A percentile compares a stretch with the other conserved stretches of the same genome.
These are phyloP conservation scores for Laodelphax striatellus DNA, from an alignment of 1,140 invertebrate genomes.

Conservation along the genomic window DNA sequence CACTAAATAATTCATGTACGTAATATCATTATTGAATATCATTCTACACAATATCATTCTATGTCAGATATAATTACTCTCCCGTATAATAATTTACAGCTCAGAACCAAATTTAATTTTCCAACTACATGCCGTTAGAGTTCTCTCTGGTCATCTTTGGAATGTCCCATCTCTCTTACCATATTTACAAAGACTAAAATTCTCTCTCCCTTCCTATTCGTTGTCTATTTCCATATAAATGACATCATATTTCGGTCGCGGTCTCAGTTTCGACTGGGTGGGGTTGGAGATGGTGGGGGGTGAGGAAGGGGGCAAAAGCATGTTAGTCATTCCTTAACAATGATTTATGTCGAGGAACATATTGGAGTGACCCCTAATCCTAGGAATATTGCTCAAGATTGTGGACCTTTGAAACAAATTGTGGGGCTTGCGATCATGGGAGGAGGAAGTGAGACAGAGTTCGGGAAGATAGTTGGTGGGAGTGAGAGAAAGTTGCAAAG, in stretches of 20 bases:
- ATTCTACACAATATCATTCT: too few relatives aligned
- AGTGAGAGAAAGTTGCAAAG: background rate
- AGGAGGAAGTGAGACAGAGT: background rate
- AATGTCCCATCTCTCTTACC: conserved; percentile 15
- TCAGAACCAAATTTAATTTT: too few relatives aligned
- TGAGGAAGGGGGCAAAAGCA: background rate
- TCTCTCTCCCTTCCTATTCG: background rate
- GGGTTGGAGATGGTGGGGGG: background rate
- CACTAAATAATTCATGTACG: too few relatives aligned
- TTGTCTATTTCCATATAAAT: conserved; percentile 20
- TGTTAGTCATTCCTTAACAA: conserved; percentile 1
- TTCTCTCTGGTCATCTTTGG: background rate
- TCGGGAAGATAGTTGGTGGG: background rate
- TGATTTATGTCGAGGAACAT: conserved; percentile 2
- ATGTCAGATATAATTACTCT: too few relatives aligned
- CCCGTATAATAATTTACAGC: too few relatives aligned
- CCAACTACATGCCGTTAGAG: too few relatives aligned
- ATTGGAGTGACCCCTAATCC: conserved; percentile 1
- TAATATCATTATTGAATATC: too few relatives aligned
- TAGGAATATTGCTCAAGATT: conserved; percentile 2
- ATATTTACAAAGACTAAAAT: conserved; percentile 18
- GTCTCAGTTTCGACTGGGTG: conserved; percentile 6
- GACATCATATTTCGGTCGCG: conserved; percentile 17
- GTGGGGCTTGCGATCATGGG: background rate
- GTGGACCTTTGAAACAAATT: background rate